Evolutionary conservation across 1,140 invertebrate genomes (phyloP), one percentile per base, ranked within the genome.

Genomic region (Mercenaria mercenaria): DNA sequence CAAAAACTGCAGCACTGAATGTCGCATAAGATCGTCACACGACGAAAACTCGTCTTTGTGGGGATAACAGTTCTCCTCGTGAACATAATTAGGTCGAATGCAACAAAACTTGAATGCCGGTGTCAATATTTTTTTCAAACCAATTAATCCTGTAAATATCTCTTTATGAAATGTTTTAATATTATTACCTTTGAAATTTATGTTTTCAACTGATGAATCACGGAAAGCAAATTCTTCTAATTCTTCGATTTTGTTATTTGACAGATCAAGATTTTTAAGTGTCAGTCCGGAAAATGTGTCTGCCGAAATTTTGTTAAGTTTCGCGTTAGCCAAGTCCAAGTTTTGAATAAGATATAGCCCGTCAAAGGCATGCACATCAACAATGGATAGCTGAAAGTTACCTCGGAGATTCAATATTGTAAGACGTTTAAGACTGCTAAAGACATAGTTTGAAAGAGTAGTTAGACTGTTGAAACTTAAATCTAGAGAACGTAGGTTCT

Each of bases 21-120:
- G 89, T 15, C 79, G 50, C 56, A 94, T 86, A 23, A 94, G 76
- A 61, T 94, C 91, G 20, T 81, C 69, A 86, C 93, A 94, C 0
- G 93, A 93, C 1, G 91, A 94, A 47, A 95, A 91, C 69, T 90
- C 91, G 34, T 92, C 87, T n/a, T 47, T 11, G 3, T 72, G 81
- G n/a, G 93, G 90, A 11, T 88, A 29, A 80, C 93, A 93, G 15
- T 84, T 90, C 32, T 92, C 89, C 10, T 52, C 61, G 18, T 13
- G 15, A 23, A 94, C 88, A 37, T 56, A 34, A 10, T 29, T 29
- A 2, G 90, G 90, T 76, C 85, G 59, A 26, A 86, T 47, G 76
- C 93, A 94, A 59, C 93, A 94, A 34, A 93, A 87, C 47, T 61
- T 69, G 69, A 77, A 93, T 3, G 86, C 59, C 37, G 92, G 92